Percentiles rank a stretch among this genome's conserved stretches.
Evolutionary conservation across 2,113 vertebrate genomes (phyloP).

Genomic region (Poeciliopsis retropinna): DNA sequence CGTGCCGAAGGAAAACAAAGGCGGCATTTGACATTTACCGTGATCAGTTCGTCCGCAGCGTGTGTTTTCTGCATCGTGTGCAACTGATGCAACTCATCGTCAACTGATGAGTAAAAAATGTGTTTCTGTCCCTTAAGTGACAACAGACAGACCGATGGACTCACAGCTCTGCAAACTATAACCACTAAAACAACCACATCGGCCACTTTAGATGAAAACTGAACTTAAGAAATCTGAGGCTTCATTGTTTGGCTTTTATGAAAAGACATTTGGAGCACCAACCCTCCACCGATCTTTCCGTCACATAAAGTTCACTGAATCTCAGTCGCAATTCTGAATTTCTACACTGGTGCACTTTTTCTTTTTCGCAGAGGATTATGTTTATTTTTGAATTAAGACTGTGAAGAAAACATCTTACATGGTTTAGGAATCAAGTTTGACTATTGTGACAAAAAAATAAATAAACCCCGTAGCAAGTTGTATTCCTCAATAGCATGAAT

Average conservation of each 20-base stretch:
- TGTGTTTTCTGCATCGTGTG: too few relatives aligned
- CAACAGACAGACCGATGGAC: not conserved
- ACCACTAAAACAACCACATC: not conserved
- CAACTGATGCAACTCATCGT: not conserved
- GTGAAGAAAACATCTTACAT: too few relatives aligned
- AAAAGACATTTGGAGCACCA: not conserved
- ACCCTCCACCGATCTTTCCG: not conserved
- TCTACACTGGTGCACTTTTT: not conserved
- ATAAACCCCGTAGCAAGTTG: not conserved
- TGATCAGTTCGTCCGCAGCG: not conserved
- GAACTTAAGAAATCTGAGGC: not conserved
- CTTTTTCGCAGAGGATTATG: too few relatives aligned
- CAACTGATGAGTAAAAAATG: not conserved
- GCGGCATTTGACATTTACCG: constrained; percentile 6
- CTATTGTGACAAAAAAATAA: not conserved
- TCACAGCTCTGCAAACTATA: not conserved
- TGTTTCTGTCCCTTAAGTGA: not conserved
- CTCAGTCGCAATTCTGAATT: not conserved
- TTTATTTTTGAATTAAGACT: too few relatives aligned
- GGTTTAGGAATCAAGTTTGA: not conserved
- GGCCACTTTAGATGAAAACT: not conserved
- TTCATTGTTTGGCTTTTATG: too few relatives aligned
- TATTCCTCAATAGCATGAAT: not conserved
- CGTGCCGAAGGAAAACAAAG: not conserved
- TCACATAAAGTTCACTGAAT: not conserved